phyloP scores from a whole-genome alignment of 2,888 invertebrate species.

The Heliconius ethilla region DNA sequence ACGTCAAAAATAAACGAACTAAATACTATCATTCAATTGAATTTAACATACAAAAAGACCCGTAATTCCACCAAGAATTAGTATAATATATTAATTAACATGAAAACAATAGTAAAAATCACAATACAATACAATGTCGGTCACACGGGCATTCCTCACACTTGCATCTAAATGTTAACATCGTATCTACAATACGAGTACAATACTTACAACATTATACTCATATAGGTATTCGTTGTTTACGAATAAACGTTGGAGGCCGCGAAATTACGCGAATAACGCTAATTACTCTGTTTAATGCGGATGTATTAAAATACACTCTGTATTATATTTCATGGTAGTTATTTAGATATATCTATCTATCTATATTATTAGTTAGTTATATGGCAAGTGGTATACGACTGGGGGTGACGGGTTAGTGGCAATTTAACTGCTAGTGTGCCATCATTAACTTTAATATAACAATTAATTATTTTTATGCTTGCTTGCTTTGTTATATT shows the following conservation, averaged over 20 bases:
- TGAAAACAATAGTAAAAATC: conserved; percentile 2
- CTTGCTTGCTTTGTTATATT: not conserved
- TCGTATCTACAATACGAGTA: conserved; percentile 16
- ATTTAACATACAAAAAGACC: not conserved
- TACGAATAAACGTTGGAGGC: conserved; percentile 59
- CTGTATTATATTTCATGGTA: conserved; percentile 50
- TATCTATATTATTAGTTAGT: not conserved
- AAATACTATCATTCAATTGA: not conserved
- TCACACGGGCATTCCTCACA: conserved; percentile 11
- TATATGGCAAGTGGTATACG: not conserved
- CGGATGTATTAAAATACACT: conserved; percentile 65
- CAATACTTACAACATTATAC: not conserved
- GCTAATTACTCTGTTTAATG: conserved; percentile 70
- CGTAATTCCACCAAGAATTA: not conserved
- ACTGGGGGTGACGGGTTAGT: not conserved
- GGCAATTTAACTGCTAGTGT: conserved; percentile 28
- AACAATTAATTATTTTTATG: conserved; percentile 5
- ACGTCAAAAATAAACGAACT: no score
- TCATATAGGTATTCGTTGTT: conserved; percentile 45
- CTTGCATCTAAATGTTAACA: conserved; percentile 7
- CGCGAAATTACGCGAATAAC: conserved; percentile 59
- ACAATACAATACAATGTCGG: not conserved
- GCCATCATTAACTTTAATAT: conserved; percentile 40
- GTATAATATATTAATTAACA: not conserved
- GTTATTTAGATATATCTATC: not conserved